phyloP scores from a whole-genome alignment of 2,797 vertebrate genomes.

The Myotis myotis region DNA sequence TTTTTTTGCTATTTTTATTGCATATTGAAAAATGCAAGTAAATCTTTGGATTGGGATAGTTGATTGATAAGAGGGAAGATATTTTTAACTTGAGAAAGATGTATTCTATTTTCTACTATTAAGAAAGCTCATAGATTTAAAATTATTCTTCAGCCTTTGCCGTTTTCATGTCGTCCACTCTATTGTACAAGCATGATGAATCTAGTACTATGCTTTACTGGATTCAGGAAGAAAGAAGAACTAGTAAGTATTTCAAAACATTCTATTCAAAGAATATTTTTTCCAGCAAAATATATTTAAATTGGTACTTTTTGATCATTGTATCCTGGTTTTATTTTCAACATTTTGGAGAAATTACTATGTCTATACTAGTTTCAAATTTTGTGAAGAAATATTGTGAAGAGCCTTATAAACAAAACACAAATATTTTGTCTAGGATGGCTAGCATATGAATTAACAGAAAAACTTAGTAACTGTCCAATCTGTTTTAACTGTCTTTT shows the following conservation, averaged over 20 bases:
- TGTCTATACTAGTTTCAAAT: not conserved
- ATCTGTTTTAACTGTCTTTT: conserved; percentile 15
- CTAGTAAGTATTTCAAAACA: conserved; percentile 88
- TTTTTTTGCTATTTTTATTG: not conserved
- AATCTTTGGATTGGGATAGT: conserved; percentile 11
- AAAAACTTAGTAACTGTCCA: not conserved
- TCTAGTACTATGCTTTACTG: conserved; percentile 96
- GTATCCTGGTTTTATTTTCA: conserved; percentile 44
- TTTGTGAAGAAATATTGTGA: conserved; percentile 40
- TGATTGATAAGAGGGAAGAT: conserved; percentile 7
- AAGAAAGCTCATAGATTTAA: conserved; percentile 45
- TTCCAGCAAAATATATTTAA: not conserved
- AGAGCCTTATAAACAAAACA: not conserved
- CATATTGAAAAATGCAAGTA: conserved; percentile 25
- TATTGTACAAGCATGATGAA: conserved; percentile 95
- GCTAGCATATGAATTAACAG: conserved; percentile 15
- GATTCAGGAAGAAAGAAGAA: conserved; percentile 96
- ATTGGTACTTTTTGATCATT: not conserved
- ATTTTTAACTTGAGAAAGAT: conserved; percentile 28
- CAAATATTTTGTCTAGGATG: not conserved
- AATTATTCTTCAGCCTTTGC: conserved; percentile 88
- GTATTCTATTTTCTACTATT: conserved; percentile 16
- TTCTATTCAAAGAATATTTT: not conserved
- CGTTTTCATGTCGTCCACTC: conserved; percentile 94
- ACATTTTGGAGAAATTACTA: conserved; percentile 36